Conservation (phyloP, 2,888 invertebrate species). For the Drosophila suboccidentalis region DNA sequence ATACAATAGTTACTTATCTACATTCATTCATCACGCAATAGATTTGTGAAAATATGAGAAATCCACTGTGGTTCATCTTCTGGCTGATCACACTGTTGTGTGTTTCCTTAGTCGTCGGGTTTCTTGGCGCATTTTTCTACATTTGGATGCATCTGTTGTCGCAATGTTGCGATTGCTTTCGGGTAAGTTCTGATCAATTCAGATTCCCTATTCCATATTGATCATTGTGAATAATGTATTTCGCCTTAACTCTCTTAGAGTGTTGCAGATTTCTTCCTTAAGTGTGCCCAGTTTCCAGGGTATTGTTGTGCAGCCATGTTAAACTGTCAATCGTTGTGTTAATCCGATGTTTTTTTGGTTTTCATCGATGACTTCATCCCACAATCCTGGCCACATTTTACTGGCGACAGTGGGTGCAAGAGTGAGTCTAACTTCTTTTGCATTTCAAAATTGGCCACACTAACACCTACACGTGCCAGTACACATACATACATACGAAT, state of each 20-base stretch:
- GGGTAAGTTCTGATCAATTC: constrained; percentile 24
- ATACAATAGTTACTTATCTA: not conserved
- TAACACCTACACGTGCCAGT: not conserved
- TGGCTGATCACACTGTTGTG: constrained; percentile 41
- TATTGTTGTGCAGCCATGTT: constrained; percentile 50
- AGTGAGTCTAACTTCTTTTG: not conserved
- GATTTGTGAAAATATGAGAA: constrained; percentile 27
- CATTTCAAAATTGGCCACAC: not conserved
- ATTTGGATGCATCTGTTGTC: constrained; percentile 37
- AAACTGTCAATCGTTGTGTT: constrained; percentile 44
- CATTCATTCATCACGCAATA: not conserved
- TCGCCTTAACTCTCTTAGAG: constrained; percentile 16
- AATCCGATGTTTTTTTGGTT: not conserved
- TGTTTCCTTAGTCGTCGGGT: constrained; percentile 36
- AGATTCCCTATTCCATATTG: not conserved
- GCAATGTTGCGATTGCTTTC: constrained; percentile 47
- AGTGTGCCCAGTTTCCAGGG: constrained; percentile 52
- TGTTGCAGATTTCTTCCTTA: constrained; percentile 37
- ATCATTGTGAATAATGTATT: too few relatives aligned
- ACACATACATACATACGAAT: not conserved
- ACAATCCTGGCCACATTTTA: not conserved
- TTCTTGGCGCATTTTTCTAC: constrained; percentile 40
- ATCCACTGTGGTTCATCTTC: constrained; percentile 49
- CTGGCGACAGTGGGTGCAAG: not conserved
- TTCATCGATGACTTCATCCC: constrained; percentile 9